Percentiles rank a stretch among this genome's conserved stretches.
phyloP scores from a whole-genome alignment of 2,888 invertebrate species.

The Oligia latruncula region DNA sequence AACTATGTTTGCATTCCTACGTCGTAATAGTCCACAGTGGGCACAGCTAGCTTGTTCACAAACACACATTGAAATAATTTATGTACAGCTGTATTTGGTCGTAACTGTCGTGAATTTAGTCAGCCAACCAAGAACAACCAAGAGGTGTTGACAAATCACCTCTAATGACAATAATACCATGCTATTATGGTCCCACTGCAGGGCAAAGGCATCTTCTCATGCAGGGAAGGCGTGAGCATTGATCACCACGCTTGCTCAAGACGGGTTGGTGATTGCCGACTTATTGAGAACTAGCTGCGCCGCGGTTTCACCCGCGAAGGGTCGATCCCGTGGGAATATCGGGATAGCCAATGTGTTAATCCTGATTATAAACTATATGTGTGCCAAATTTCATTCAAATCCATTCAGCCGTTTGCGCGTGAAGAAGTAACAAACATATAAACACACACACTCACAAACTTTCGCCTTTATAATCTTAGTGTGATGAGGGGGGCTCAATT shows the following conservation, averaged over 20 bases:
- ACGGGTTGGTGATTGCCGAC: neutral
- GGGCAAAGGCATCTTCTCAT: neutral
- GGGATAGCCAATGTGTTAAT: too few relatives aligned
- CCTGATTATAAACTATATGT: too few relatives aligned
- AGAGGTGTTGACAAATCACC: conserved; percentile 25
- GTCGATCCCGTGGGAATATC: too few relatives aligned
- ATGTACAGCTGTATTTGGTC: conserved; percentile 42
- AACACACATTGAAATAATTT: conserved; percentile 55
- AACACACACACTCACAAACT: too few relatives aligned
- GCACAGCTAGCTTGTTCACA: conserved; percentile 15
- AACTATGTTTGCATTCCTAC: conserved; percentile 44
- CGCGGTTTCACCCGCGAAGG: too few relatives aligned
- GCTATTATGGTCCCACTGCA: neutral
- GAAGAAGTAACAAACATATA: too few relatives aligned
- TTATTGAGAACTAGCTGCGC: neutral
- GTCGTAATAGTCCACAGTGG: conserved; percentile 3
- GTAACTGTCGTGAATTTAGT: conserved; percentile 32
- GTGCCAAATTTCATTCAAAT: too few relatives aligned
- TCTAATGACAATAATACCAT: neutral
- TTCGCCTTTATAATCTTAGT: too few relatives aligned
- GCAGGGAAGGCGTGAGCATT: neutral
- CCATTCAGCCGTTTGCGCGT: too few relatives aligned
- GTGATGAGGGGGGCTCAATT: conserved; percentile 41
- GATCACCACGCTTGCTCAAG: neutral
- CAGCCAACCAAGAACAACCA: conserved; percentile 17